Conservation (phyloP, 2,113 vertebrate genomes). For the Nothobranchius kuhntae region DNA sequence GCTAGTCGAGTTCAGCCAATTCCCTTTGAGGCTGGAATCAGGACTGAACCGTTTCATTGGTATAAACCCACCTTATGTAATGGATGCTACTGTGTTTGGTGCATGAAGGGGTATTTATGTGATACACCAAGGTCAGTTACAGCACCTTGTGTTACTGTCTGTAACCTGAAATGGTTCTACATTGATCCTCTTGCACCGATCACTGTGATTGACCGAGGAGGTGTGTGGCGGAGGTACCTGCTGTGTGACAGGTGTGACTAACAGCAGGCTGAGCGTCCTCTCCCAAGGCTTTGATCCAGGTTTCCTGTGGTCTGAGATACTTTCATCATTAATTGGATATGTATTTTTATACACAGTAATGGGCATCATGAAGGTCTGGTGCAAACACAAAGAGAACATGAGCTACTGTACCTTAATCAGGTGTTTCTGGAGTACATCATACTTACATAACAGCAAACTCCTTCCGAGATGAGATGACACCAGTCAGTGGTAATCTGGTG, state of each 20-base stretch:
- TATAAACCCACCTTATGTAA: not conserved
- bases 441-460: slow-evolving; percentile 54
- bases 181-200: no score
- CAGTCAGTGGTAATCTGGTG: not conserved
- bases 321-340: not conserved
- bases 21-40: not conserved
- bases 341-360: not conserved
- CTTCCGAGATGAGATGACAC: not conserved
- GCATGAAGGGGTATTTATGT: slow-evolving; percentile 17
- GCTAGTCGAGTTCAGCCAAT: not conserved
- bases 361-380: not conserved
- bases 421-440: slow-evolving; percentile 24
- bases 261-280: slow-evolving; percentile 17
- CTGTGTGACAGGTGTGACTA: slow-evolving; percentile 45
- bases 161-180: not conserved
- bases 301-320: not conserved
- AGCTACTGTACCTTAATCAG: slow-evolving; percentile 9
- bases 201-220: slow-evolving; percentile 2
- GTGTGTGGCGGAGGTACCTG: not conserved
- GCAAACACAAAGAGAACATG: not conserved
- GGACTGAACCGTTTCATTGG: not conserved
- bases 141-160: slow-evolving; percentile 3
- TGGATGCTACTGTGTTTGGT: not conserved
- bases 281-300: not conserved
- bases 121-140: slow-evolving; percentile 9